Evolutionary conservation across 2,888 invertebrate species (phyloP), one percentile per base, ranked within the genome.

Genomic region (Crematogaster levior): DNA sequence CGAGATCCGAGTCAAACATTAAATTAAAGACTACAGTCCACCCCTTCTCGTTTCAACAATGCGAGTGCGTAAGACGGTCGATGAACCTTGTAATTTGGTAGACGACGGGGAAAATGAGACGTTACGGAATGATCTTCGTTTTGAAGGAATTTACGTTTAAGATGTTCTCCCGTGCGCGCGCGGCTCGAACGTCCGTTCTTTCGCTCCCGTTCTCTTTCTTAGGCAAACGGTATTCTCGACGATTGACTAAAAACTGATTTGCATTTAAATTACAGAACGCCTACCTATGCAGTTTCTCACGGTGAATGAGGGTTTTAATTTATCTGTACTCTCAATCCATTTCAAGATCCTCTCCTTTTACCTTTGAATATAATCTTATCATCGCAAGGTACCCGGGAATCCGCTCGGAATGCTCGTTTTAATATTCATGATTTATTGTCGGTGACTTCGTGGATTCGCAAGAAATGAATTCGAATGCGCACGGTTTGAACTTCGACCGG

Each of bases 391-490:
- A 75, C 74, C 60, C 75, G 75, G 73, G 80, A 81, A 86, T 81
- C 82, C 83, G 68, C 40, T 74, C 65, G 68, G 73, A 66, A 61
- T 63, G 83, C 58, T 70, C 80, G 82, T 73, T 88, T 89, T 89
- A 90, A 89, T 89, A 89, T 89, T 88, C 90, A 89, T 89, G 90
- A 89, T 89, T 90, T 89, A 89, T 89, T 88, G 90, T 89, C 84
- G 66, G 81, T 58, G 88, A 86, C 89, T 86, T 86, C 24, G 79
- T 68, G 65, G 80, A 85, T 85, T 66, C 63, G 53, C 56, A 30
- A 73, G 60, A 70, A 85, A 82, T 60, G 77, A 66, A 74, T 82
- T 79, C 74, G 81, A 82, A 81, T 37, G 72, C 34, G 81, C 65
- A 79, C 61, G 30, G 46, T 70, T 82, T 79, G 70, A 74, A 70